phyloP scores from a whole-genome alignment of 1,140 invertebrate genomes.

The Zelostemma sp. region DNA sequence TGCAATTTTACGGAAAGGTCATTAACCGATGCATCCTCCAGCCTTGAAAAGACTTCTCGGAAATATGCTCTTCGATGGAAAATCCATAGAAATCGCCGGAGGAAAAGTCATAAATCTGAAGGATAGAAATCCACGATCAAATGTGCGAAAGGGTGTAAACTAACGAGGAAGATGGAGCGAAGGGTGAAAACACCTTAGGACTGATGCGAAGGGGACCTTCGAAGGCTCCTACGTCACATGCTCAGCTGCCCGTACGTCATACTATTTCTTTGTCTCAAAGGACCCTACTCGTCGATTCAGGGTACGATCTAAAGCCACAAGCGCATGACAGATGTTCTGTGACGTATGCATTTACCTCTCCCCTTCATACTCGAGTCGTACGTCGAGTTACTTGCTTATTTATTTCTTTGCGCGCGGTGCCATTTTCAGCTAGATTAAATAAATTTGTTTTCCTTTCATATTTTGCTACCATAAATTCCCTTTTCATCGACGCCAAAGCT shows the following conservation, averaged over 20 bases:
- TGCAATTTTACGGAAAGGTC: too few species aligned
- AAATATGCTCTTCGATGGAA: neutral
- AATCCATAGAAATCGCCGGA: slow-evolving; percentile 42
- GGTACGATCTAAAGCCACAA: slow-evolving; percentile 56
- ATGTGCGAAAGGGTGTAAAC: slow-evolving; percentile 38
- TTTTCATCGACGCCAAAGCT: too few species aligned
- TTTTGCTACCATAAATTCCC: neutral
- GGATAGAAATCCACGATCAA: slow-evolving; percentile 42
- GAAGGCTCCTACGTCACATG: slow-evolving; percentile 62
- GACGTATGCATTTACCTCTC: slow-evolving; percentile 54
- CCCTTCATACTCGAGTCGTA: slow-evolving; percentile 36
- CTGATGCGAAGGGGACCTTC: slow-evolving; percentile 40
- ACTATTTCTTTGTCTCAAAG: slow-evolving; percentile 70
- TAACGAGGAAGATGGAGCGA: slow-evolving; percentile 40
- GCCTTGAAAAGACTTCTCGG: neutral
- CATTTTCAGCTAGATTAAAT: neutral
- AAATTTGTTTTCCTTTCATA: neutral
- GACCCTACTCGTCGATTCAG: slow-evolving; percentile 61
- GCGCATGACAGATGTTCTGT: slow-evolving; percentile 68
- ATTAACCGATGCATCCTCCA: too few species aligned
- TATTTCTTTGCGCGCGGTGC: slow-evolving; percentile 21
- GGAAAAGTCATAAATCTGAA: slow-evolving; percentile 42
- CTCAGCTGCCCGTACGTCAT: slow-evolving; percentile 68
- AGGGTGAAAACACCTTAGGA: slow-evolving; percentile 49
- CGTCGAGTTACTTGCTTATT: slow-evolving; percentile 54